phyloP scores from a whole-genome alignment of 2,888 invertebrate genomes.

The Glyphotaelius pellucidus region DNA sequence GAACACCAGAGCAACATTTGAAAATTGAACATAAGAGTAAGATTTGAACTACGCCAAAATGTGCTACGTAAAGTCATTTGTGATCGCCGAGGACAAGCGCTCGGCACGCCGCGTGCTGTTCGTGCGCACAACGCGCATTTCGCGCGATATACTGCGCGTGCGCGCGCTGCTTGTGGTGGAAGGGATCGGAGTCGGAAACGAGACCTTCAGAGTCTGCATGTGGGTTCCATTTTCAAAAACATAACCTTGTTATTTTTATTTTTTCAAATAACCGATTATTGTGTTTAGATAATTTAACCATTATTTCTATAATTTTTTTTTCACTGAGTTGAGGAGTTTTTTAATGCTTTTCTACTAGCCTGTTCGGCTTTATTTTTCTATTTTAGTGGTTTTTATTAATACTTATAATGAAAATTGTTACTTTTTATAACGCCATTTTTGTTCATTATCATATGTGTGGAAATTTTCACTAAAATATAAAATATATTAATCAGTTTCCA shows the following conservation, averaged over 20 bases:
- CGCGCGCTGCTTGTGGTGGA: conserved; percentile 47
- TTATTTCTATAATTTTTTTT: background rate
- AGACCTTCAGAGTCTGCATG: conserved; percentile 17
- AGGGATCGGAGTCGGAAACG: conserved; percentile 9
- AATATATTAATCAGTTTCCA: no score
- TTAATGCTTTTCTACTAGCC: no score
- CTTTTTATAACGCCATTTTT: no score
- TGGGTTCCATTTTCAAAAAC: background rate
- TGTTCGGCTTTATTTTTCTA: background rate
- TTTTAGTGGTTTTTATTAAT: no score
- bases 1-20: background rate
- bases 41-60: conserved; percentile 10
- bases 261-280: background rate
- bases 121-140: conserved; percentile 34
- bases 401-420: no score
- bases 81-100: conserved; percentile 36
- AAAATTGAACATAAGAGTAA: background rate
- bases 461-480: no score
- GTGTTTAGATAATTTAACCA: background rate
- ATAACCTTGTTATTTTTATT: background rate
- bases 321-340: no score
- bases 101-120: conserved; percentile 34
- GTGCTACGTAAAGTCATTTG: conserved; percentile 52
- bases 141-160: conserved; percentile 44
- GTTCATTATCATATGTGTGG: no score